Percentiles rank a stretch among this genome's conserved stretches.
phyloP scores from a whole-genome alignment of 2,797 vertebrate genomes.

The Neosilurus mollespiculum region DNA sequence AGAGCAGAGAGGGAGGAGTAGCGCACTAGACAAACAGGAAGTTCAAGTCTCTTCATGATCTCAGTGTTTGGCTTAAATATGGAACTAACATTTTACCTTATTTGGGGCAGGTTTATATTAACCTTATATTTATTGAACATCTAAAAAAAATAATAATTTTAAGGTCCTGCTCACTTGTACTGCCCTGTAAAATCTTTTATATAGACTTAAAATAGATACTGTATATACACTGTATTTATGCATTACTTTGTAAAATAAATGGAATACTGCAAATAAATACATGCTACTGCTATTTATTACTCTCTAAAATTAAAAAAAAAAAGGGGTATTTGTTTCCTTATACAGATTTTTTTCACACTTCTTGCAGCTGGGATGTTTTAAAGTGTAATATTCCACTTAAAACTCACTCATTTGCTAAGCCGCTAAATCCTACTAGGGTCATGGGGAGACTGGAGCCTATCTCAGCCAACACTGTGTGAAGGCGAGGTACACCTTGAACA shows the following conservation, averaged over 20 bases:
- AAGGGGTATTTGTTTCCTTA: not conserved
- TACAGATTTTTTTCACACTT: not conserved
- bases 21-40: slow-evolving; percentile 65
- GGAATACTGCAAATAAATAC: not conserved
- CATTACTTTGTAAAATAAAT: not conserved
- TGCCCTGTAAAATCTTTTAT: too few species aligned
- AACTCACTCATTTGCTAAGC: too few species aligned
- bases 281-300: not conserved
- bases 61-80: not conserved
- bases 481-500: too few species aligned
- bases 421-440: too few species aligned
- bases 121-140: not conserved
- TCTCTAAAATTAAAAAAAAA: too few species aligned
- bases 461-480: too few species aligned
- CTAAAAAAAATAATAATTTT: not conserved
- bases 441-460: too few species aligned
- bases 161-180: not conserved
- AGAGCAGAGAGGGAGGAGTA: slow-evolving; percentile 46
- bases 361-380: not conserved
- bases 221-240: not conserved
- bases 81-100: not conserved
- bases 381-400: too few species aligned
- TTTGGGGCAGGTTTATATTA: not conserved
- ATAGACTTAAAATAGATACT: not conserved
- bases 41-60: slow-evolving; percentile 61